Percentiles rank a stretch among this genome's conserved stretches.
These are phyloP conservation scores for Aquatica leii DNA, from an alignment of 2,888 invertebrate species.

Conservation along the genomic window DNA sequence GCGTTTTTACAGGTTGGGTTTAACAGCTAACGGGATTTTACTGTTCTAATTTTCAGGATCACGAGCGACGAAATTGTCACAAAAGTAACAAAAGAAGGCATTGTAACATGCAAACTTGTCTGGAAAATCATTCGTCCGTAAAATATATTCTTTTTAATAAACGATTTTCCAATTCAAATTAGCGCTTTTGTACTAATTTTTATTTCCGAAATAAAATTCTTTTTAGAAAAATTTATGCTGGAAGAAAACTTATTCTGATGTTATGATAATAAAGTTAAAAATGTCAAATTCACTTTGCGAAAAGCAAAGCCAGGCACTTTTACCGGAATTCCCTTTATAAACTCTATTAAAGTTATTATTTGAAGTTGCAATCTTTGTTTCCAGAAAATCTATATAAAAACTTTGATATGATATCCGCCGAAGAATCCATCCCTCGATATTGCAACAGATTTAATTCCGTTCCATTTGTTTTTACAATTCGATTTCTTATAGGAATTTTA, in stretches of 20 bases:
- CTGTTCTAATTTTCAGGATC: conserved; percentile 44
- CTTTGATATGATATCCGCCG: too few species aligned
- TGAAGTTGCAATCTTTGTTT: too few species aligned
- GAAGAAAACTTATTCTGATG: too few species aligned
- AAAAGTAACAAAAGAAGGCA: conserved; percentile 27
- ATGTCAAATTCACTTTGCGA: conserved; percentile 28
- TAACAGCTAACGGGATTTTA: conserved; percentile 42
- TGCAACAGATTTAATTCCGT: too few species aligned
- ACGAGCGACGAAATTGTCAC: conserved; percentile 43
- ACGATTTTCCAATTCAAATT: conserved; percentile 13
- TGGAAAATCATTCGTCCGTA: conserved; percentile 3
- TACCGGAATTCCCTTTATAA: conserved; percentile 25
- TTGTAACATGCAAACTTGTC: conserved; percentile 19
- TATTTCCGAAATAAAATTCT: conserved; percentile 12
- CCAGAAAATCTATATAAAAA: too few species aligned
- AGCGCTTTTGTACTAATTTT: conserved; percentile 7
- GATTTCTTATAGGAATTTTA: too few species aligned
- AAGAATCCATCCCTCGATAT: too few species aligned
- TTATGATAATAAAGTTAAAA: conserved; percentile 26
- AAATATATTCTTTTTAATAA: conserved; percentile 16
- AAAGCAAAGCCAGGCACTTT: conserved; percentile 19
- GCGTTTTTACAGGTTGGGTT: conserved; percentile 37
- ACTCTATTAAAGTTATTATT: conserved; percentile 36
- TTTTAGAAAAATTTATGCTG: conserved; percentile 11
- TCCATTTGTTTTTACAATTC: too few species aligned